Evolutionary conservation across 2,113 vertebrate species (phyloP).

Genomic region (Brienomyrus brachyistius): DNA sequence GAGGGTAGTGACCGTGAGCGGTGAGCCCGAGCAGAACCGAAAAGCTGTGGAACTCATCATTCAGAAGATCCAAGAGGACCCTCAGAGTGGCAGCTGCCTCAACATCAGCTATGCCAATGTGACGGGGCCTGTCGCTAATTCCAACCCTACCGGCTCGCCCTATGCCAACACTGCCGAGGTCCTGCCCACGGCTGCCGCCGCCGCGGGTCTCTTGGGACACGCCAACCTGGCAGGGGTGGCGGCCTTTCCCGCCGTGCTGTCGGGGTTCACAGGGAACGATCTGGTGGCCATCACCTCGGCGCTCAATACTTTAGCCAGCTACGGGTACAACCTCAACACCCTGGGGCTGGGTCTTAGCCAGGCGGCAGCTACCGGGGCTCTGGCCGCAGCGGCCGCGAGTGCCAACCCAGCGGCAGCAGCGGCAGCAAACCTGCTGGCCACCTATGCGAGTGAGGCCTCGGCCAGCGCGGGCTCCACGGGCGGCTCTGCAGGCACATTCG

Average conservation of each 20-base stretch:
- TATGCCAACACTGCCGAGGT: constrained; percentile 85
- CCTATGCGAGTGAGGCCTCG: constrained; percentile 80
- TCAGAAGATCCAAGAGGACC: constrained; percentile 86
- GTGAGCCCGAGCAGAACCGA: constrained; percentile 81
- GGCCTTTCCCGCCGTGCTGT: constrained; percentile 78
- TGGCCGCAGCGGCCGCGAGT: constrained; percentile 79
- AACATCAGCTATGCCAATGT: constrained; percentile 86
- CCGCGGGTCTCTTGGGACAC: constrained; percentile 77
- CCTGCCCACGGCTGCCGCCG: constrained; percentile 75
- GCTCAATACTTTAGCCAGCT: constrained; percentile 82
- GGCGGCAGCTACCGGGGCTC: constrained; percentile 76
- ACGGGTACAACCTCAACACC: constrained; percentile 82
- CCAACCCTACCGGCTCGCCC: constrained; percentile 81
- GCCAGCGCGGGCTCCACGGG: constrained; percentile 72
- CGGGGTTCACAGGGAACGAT: constrained; percentile 79
- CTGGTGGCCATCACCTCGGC: constrained; percentile 84
- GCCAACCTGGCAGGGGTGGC: constrained; percentile 79
- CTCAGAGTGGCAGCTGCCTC: constrained; percentile 81
- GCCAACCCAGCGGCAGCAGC: constrained; percentile 80
- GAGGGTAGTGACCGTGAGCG: constrained; percentile 83
- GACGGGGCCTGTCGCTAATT: constrained; percentile 81
- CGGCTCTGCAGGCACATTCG: constrained; percentile 75
- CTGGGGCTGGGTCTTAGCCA: constrained; percentile 79
- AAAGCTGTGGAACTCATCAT: constrained; percentile 84
- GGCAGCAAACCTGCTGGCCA: constrained; percentile 75